These are phyloP conservation scores for Motacilla tschutschensis DNA, from an alignment of 2,113 vertebrate species.

Conservation along the genomic window DNA sequence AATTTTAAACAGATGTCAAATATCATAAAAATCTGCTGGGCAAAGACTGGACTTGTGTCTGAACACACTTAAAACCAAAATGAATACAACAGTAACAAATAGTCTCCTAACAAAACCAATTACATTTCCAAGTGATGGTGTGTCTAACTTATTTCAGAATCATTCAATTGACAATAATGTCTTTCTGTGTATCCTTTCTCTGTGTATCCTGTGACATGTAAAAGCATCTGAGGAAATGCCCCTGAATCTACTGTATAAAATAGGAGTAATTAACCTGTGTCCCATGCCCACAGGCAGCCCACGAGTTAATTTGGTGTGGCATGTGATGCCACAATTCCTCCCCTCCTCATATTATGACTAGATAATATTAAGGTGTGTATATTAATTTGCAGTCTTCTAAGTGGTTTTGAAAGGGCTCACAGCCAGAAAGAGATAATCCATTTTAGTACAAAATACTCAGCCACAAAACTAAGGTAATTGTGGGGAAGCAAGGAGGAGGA, in stretches of 20 bases:
- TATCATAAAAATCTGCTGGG: background rate
- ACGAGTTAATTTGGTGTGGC: background rate
- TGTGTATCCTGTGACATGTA: background rate
- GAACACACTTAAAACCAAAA: background rate
- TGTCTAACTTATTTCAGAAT: background rate
- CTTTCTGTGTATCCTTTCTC: background rate
- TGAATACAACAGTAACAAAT: constrained; percentile 7
- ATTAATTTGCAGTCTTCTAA: background rate
- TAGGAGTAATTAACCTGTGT: background rate
- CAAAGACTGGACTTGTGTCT: background rate
- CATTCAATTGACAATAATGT: background rate
- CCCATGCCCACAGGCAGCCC: background rate
- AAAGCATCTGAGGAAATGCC: background rate
- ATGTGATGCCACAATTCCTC: background rate
- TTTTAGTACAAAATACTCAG: background rate
- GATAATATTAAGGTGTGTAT: background rate
- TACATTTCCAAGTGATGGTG: background rate
- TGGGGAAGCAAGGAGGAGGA: background rate
- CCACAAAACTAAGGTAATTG: background rate
- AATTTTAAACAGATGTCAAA: constrained; percentile 45
- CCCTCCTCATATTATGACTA: background rate
- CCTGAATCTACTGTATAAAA: background rate
- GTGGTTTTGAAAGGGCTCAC: background rate
- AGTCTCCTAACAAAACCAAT: background rate
- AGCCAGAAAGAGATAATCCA: background rate